These are phyloP conservation scores for Tragelaphus strepsiceros DNA, from an alignment of 2,113 vertebrate genomes.

Conservation along the genomic window DNA sequence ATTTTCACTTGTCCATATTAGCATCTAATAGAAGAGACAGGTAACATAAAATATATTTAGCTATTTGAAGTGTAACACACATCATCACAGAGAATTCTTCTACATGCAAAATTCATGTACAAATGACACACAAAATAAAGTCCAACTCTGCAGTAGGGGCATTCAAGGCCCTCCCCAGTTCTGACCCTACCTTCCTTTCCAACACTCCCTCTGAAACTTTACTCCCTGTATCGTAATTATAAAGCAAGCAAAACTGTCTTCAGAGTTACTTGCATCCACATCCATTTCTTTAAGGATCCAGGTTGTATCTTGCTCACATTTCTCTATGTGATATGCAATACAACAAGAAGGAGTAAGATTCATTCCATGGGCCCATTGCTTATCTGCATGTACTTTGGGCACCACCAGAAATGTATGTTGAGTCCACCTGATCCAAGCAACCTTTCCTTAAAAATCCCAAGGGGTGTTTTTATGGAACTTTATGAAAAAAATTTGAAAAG, in stretches of 20 bases:
- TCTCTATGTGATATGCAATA: not conserved
- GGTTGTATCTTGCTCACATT: not conserved
- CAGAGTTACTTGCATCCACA: not conserved
- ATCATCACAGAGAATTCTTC: not conserved
- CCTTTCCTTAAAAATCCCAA: not conserved
- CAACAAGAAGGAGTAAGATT: not conserved
- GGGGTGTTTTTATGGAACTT: not conserved
- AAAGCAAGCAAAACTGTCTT: not conserved
- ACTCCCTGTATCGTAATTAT: not conserved
- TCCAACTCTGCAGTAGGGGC: not conserved
- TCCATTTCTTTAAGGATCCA: not conserved
- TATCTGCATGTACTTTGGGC: not conserved
- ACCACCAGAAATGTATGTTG: not conserved
- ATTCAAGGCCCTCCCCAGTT: not conserved
- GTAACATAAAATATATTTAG: not conserved
- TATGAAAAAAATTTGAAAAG: not conserved
- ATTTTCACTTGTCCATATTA: not conserved
- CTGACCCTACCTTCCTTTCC: not conserved
- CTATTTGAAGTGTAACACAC: not conserved
- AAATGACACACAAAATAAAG: not conserved
- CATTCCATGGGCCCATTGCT: accelerated
- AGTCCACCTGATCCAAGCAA: not conserved
- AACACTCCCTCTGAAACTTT: not conserved
- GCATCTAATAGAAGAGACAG: not conserved
- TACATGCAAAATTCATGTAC: not conserved